Evolutionary conservation across 37 sponge, comb jelly and placozoan genomes (phyloP).

Genomic region (Hormiphora californensis): DNA sequence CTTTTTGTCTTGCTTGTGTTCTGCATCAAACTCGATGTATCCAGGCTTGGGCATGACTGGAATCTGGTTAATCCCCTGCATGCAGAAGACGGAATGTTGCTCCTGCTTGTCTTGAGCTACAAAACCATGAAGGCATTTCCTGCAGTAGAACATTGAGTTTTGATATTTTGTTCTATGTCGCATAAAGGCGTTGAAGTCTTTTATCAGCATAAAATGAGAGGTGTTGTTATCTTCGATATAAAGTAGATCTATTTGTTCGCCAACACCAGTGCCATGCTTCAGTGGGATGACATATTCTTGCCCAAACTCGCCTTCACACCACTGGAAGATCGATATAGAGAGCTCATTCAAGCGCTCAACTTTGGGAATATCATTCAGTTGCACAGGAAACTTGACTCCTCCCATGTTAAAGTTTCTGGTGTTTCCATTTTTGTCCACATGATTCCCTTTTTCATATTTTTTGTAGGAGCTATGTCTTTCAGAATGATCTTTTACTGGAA

Average conservation of each 20-base stretch:
- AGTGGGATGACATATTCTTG: constrained; percentile 16
- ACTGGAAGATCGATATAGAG: constrained; percentile 2
- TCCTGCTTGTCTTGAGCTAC: not conserved
- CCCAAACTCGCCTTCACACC: not conserved
- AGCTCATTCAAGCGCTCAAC: not conserved
- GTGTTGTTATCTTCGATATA: not conserved
- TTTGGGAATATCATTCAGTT: not conserved
- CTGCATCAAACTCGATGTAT: not conserved
- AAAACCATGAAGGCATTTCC: constrained; percentile 32
- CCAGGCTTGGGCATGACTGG: not conserved
- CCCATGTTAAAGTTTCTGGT: constrained; percentile 23
- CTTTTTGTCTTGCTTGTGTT: constrained; percentile 1
- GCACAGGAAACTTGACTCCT: not conserved
- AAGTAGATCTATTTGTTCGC: not conserved
- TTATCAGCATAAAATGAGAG: not conserved
- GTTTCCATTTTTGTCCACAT: no score
- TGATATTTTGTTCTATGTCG: constrained; percentile 1
- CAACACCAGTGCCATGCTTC: constrained; percentile 22
- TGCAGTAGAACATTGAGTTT: constrained; percentile 19
- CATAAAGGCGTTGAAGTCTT: constrained; percentile 6
- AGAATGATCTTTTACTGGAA: not conserved
- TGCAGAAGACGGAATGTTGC: not conserved
- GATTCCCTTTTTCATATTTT: not conserved
- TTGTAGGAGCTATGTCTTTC: not conserved
- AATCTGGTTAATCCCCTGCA: constrained; percentile 5